Evolutionary conservation across 2,113 vertebrate species (phyloP), one percentile per base, ranked within the genome.

Genomic region (Gulo gulo): DNA sequence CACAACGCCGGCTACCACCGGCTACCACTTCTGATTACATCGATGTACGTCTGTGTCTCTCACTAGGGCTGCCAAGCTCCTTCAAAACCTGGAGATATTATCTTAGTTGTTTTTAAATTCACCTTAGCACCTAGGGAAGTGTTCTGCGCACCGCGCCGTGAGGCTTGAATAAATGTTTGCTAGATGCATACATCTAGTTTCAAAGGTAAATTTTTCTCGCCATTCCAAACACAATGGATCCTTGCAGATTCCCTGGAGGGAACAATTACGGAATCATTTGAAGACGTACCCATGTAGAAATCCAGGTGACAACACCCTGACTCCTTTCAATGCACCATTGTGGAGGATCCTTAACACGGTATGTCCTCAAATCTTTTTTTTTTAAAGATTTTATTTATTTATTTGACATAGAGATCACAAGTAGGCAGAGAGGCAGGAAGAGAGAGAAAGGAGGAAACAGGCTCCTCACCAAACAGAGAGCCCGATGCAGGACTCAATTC

Each of bases 161-260:
- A 83, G n/a, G 39, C 45, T 78, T 67, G 34, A 78, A 95, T 76
- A 81, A 88, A 94, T 76, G 61, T 89, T 83, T 94, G n/a, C 16
- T 87, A 92, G 65, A 59, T 24, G 42, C 80, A 89, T 50, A 36
- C 45, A 86, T 34, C 79, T 29, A 34, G 34, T 29, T 86, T 78
- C 90, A 82, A 78, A 94, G 42, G 57, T 6, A 78, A 18, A 73
- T 31, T 50, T 36, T 83, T 87, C 69, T 18, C 18, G 73, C 26
- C 36, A 39, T 80, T 94, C 88, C 65, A 52, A 92, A 91, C 36
- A 90, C 55, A 82, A 67, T 18, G 83, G 18, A 55, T 85, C 20
- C 4, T 88, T 34, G 29, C 34, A 39, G 82, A 81, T 12, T 85
- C 85, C 63, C 69, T 36, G 3, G 12, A 82, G 63, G n/a, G 20